phyloP scores from a whole-genome alignment of 64 coral and sea anemone species.

The Trachythela sp. region DNA sequence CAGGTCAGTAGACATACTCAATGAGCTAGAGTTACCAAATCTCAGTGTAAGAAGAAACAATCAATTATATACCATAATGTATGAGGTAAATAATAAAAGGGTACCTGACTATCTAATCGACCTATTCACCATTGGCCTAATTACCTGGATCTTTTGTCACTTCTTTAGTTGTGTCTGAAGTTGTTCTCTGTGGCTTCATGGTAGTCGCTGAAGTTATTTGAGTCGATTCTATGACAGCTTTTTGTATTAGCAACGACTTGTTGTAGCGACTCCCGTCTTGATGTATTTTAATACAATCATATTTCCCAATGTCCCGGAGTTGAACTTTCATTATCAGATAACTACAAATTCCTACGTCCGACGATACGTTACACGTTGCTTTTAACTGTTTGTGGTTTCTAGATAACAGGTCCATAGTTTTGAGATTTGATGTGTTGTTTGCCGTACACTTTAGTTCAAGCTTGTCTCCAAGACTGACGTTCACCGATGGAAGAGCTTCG shows the following conservation, averaged over 20 bases:
- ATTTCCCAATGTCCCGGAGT: neutral
- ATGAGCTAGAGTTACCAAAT: too few species aligned
- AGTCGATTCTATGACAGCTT: neutral
- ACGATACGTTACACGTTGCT: neutral
- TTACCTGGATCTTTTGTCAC: too few species aligned
- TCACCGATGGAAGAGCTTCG: neutral
- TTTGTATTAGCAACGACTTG: neutral
- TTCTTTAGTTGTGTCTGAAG: neutral
- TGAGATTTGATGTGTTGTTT: neutral
- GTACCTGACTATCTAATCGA: too few species aligned
- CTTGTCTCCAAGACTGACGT: neutral
- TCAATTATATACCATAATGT: too few species aligned
- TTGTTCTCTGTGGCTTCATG: neutral
- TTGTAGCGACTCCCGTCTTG: neutral
- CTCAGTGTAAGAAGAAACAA: too few species aligned
- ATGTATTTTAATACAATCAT: slow-evolving; percentile 5
- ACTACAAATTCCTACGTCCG: neutral
- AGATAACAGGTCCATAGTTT: neutral
- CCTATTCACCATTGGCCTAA: too few species aligned
- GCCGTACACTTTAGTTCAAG: neutral
- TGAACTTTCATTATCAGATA: neutral
- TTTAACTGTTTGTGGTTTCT: neutral
- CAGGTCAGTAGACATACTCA: too few species aligned
- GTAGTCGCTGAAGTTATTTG: neutral
- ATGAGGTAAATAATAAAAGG: too few species aligned